Evolutionary conservation across 1,140 invertebrate genomes (phyloP).

Genomic region (Achatina immaculata): DNA sequence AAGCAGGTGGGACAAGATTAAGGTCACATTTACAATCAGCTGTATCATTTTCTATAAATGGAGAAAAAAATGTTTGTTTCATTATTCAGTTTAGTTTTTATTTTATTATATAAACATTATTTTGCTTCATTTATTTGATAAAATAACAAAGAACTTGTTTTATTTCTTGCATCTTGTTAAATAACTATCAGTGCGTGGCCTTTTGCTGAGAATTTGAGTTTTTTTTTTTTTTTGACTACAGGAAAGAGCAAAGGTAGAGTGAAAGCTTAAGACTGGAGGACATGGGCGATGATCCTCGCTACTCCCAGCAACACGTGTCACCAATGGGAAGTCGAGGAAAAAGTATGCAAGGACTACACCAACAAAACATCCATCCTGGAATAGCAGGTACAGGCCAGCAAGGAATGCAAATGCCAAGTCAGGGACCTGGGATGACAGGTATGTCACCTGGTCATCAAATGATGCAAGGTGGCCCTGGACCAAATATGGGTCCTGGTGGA

Average conservation of each 20-base stretch:
- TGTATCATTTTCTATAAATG: too few relatives aligned
- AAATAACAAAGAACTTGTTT: too few relatives aligned
- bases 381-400: slow-evolving; percentile 8
- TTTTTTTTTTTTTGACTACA: too few relatives aligned
- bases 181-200: too few relatives aligned
- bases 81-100: background rate
- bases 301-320: slow-evolving; percentile 27
- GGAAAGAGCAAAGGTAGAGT: too few relatives aligned
- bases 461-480: slow-evolving; percentile 21
- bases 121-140: too few relatives aligned
- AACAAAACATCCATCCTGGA: slow-evolving; percentile 28
- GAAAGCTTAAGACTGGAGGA: background rate
- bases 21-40: too few relatives aligned
- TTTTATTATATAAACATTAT: background rate
- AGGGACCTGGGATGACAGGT: slow-evolving; percentile 22
- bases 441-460: slow-evolving; percentile 30
- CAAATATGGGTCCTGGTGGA: background rate
- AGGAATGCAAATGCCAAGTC: slow-evolving; percentile 23
- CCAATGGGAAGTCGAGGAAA: slow-evolving; percentile 28
- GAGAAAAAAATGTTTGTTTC: too few relatives aligned
- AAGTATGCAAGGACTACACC: slow-evolving; percentile 22
- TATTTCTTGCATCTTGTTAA: too few relatives aligned
- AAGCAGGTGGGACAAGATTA: too few relatives aligned
- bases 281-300: slow-evolving; percentile 9
- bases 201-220: too few relatives aligned